phyloP scores from a whole-genome alignment of 2,113 vertebrate genomes.

The Dipodomys spectabilis region DNA sequence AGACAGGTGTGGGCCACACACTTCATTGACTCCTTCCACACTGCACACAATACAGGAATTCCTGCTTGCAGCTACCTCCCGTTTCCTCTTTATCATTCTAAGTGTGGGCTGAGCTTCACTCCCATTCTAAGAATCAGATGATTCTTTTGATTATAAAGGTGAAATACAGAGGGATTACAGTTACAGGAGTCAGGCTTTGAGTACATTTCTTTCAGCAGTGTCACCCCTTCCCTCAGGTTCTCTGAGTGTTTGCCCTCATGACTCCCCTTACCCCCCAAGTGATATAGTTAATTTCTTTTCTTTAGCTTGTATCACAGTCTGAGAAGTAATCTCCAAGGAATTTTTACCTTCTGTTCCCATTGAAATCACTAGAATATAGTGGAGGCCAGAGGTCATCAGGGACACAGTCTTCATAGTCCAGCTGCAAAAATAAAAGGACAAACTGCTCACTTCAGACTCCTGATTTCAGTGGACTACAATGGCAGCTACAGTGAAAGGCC shows the following conservation, averaged over 20 bases:
- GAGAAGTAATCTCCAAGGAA: neutral
- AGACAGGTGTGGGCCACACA: too few relatives aligned
- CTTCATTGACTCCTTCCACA: too few relatives aligned
- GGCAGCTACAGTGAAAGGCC: neutral
- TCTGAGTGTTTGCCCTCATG: too few relatives aligned
- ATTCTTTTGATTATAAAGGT: neutral
- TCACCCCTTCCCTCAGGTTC: too few relatives aligned
- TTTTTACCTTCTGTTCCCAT: slow-evolving; percentile 16
- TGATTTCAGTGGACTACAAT: neutral
- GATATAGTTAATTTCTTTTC: neutral
- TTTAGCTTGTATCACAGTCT: fast-evolving
- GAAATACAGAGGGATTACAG: too few relatives aligned
- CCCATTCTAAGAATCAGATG: neutral
- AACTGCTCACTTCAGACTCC: neutral
- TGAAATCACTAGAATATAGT: slow-evolving; percentile 79
- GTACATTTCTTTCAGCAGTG: too few relatives aligned
- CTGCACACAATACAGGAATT: neutral
- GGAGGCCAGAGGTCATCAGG: slow-evolving; percentile 81
- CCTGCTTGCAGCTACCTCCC: slow-evolving; percentile 42
- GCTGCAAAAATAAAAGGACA: slow-evolving; percentile 80
- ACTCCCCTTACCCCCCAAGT: too few relatives aligned
- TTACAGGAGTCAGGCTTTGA: too few relatives aligned
- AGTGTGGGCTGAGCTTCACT: fast-evolving
- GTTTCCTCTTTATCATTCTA: neutral
- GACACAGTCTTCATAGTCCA: slow-evolving; percentile 81